Base-by-base conservation (phyloP, 64 coral and sea anemone species). In the Pocillopora verrucosa region DNA sequence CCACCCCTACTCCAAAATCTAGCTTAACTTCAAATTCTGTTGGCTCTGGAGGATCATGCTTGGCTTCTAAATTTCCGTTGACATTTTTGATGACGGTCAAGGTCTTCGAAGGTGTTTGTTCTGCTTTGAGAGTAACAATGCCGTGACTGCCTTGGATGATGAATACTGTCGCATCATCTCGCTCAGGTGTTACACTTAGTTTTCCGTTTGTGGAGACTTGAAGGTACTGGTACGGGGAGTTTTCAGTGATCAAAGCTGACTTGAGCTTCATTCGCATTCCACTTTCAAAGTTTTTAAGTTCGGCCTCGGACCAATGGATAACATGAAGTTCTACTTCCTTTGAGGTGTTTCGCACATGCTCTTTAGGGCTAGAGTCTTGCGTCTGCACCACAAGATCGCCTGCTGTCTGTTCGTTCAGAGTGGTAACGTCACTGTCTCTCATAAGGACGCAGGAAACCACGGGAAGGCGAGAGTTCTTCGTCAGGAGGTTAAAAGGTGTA, bases 401-500 rank as follows among this genome's bases (percentile, higher is more conserved):
- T 34, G 65, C 64, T 25, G 61, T 12, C 17, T 38, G 36, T 13
- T 72, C 65, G 13, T 10, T 65, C 24, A 10, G 45, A 19, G 19
- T 12, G 15, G 75, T 77, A 77, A 36, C 56, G 17, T 62, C 13
- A 13, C 16, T 58, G 10, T 88, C 56, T 1, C 76, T 60, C 4
- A 88, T 58, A 88, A 88, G 34, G 16, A 22, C 20, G 60, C 74
- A 83, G 58, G 61, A 41, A 9, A 62, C 74, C n/a, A 35, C 59
- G 1, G 88, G 88, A 82, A 90, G 70, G 61, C 88, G 88, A 61
- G 88, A 83, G 60, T 90, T 90, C 25, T 75, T n/a, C 15, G 88
- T 90, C 17, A 90, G 25, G 59, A 90, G 88, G 24, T 90, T 90
- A n/a, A 82, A 90, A 20, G 88, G 88, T 61, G 88, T 90, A 60